Conservation (phyloP, 2,797 vertebrate genomes). For the Channallabes apus region DNA sequence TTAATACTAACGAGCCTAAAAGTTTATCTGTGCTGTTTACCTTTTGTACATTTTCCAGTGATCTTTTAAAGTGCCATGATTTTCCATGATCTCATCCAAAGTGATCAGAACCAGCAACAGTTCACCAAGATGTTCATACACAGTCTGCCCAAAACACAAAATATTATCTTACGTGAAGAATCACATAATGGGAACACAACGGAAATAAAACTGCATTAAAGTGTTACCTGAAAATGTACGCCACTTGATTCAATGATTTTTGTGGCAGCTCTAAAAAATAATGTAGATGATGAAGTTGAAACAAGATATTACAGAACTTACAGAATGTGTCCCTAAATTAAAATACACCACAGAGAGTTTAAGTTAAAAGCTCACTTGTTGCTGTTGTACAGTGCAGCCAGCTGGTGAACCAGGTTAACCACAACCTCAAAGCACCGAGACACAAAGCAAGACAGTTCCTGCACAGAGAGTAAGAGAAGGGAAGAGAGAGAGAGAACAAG, state of each 20-base stretch:
- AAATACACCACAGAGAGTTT: neutral
- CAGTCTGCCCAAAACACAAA: conserved; percentile 72
- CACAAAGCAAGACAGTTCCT: conserved; percentile 98
- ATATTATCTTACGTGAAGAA: neutral
- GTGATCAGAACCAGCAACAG: conserved; percentile 89
- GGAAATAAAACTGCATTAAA: neutral
- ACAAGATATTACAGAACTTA: neutral
- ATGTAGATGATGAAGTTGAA: neutral
- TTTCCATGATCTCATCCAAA: conserved; percentile 95
- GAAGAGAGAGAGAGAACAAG: conserved; percentile 10
- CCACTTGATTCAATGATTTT: conserved; percentile 96
- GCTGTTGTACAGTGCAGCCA: conserved; percentile 93
- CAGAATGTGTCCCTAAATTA: too few species aligned
- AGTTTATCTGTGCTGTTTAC: conserved; percentile 63
- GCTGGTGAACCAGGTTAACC: conserved; percentile 91
- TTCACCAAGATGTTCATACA: conserved; percentile 96
- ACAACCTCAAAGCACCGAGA: conserved; percentile 94
- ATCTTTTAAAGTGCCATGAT: conserved; percentile 90
- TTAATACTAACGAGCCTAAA: neutral
- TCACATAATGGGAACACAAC: neutral
- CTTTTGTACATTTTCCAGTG: conserved; percentile 99
- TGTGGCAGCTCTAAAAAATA: conserved; percentile 77
- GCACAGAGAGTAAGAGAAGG: conserved; percentile 44
- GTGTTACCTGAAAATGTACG: conserved; percentile 94
- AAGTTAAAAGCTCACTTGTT: conserved; percentile 81